Evolutionary conservation across 2,797 vertebrate genomes (phyloP).

Genomic region (Telmatherina bonti): DNA sequence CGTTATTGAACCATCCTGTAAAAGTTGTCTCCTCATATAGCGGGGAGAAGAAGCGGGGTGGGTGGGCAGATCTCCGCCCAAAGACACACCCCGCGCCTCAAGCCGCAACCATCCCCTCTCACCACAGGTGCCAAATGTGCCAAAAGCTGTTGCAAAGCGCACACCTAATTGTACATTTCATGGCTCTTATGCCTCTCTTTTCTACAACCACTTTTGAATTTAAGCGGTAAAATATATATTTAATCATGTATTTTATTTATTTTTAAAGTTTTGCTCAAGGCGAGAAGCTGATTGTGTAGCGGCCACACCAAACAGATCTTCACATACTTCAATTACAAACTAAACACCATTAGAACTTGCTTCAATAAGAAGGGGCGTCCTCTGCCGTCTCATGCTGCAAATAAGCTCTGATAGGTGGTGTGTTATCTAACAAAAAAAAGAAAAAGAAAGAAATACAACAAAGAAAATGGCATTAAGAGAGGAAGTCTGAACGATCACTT

Average conservation of each 20-base stretch:
- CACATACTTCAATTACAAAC: not conserved
- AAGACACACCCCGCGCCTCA: slow-evolving; percentile 67
- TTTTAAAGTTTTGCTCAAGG: too few species aligned
- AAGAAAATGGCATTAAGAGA: not conserved
- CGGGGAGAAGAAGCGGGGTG: slow-evolving; percentile 51
- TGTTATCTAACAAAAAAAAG: too few species aligned
- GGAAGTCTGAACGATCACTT: not conserved
- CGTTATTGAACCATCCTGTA: not conserved
- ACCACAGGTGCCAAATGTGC: slow-evolving; percentile 66
- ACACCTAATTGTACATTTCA: slow-evolving; percentile 55
- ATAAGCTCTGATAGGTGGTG: not conserved
- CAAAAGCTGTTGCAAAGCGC: slow-evolving; percentile 41
- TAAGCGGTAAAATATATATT: not conserved
- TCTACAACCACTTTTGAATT: not conserved
- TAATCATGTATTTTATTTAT: too few species aligned
- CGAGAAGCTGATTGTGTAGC: not conserved
- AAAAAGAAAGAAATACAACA: too few species aligned
- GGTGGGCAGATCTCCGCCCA: slow-evolving; percentile 67
- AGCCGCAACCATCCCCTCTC: slow-evolving; percentile 44
- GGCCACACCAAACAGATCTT: not conserved
- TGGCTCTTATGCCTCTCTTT: slow-evolving; percentile 11
- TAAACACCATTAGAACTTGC: not conserved
- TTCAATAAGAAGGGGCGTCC: slow-evolving; percentile 52
- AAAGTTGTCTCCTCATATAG: slow-evolving; percentile 73
- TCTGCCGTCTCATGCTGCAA: slow-evolving; percentile 53